Percentiles rank a stretch among this genome's conserved stretches.
phyloP scores from a whole-genome alignment of 2,797 vertebrate species.

The Megalops cyprinoides region DNA sequence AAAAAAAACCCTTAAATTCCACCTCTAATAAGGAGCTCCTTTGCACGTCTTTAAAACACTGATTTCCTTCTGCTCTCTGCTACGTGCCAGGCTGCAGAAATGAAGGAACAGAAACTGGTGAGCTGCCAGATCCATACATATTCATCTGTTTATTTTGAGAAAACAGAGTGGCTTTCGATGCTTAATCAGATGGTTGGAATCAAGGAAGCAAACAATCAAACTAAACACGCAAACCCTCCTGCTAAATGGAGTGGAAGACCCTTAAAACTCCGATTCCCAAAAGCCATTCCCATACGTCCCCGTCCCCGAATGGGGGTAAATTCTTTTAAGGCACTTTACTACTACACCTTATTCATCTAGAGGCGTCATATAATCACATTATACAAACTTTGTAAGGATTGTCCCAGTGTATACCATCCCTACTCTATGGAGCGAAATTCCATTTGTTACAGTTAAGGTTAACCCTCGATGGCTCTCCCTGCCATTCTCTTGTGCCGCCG shows the following conservation, averaged over 20 bases:
- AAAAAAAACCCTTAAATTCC: background rate
- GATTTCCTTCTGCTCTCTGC: background rate
- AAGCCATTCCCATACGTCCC: background rate
- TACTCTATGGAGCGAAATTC: background rate
- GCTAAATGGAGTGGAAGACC: background rate
- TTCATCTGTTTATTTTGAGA: conserved; percentile 10
- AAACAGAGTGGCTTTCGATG: background rate
- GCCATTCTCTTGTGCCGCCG: background rate
- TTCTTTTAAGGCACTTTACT: background rate
- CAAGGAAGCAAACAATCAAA: background rate
- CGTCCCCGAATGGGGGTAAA: background rate
- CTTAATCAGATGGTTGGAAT: conserved; percentile 6
- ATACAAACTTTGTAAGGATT: background rate
- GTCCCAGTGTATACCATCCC: background rate
- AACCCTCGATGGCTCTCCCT: no score
- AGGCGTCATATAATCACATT: background rate
- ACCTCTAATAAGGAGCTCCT: background rate
- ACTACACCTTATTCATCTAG: background rate
- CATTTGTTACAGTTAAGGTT: background rate
- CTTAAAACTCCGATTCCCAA: background rate
- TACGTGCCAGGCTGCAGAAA: background rate
- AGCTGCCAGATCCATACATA: background rate
- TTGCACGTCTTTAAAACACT: background rate
- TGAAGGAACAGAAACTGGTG: background rate
- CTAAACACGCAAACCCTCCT: background rate